phyloP scores from a whole-genome alignment of 1,140 invertebrate species.

The Zelostemma sp. region DNA sequence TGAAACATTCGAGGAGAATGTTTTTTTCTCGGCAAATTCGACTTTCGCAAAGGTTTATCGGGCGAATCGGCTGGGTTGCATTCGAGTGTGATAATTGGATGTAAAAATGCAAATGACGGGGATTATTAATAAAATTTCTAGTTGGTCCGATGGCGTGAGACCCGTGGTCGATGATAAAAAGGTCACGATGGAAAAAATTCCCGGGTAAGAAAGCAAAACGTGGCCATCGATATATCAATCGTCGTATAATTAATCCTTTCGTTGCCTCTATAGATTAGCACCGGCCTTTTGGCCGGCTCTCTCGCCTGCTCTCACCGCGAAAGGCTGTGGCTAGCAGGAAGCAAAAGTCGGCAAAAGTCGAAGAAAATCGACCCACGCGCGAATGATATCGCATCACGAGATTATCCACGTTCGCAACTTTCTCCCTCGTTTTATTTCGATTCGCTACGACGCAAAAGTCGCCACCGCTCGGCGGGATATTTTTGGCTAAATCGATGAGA shows the following conservation, averaged over 20 bases:
- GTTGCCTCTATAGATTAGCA: conserved; percentile 38
- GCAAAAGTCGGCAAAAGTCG: too few relatives aligned
- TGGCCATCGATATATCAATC: conserved; percentile 44
- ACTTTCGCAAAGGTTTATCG: too few relatives aligned
- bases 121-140: conserved; percentile 2
- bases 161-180: conserved; percentile 17
- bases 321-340: conserved; percentile 41
- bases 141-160: conserved; percentile 4
- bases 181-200: conserved; percentile 36
- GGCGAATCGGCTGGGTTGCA: too few relatives aligned
- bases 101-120: too few relatives aligned
- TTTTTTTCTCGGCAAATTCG: too few relatives aligned
- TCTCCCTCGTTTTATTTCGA: conserved; percentile 47
- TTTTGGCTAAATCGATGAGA: too few relatives aligned
- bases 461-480: too few relatives aligned
- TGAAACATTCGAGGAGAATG: not conserved
- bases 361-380: conserved; percentile 46
- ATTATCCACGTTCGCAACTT: conserved; percentile 17
- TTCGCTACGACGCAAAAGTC: too few relatives aligned
- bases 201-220: conserved; percentile 32
- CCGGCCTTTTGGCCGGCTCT: conserved; percentile 20
- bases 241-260: conserved; percentile 47
- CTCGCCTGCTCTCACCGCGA: conserved; percentile 39
- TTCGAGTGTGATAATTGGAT: too few relatives aligned
- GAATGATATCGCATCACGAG: conserved; percentile 28